Conservation (phyloP, 1,140 invertebrate genomes). For the Drosophila parabipectinata region DNA sequence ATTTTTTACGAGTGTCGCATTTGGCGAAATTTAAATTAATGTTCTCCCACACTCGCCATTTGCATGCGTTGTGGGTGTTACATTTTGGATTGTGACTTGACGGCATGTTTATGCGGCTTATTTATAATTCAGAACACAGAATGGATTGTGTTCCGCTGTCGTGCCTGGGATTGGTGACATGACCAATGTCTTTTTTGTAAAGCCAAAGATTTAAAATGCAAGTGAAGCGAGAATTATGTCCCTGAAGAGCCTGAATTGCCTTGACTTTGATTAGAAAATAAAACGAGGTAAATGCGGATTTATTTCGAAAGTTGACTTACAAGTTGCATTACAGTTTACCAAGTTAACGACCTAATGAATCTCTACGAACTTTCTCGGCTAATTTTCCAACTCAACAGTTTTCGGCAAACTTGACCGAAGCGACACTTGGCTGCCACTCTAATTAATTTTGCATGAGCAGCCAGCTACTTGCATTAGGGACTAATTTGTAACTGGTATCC, state of each 20-base stretch:
- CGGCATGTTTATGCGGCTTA: constrained; percentile 64
- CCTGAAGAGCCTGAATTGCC: constrained; percentile 18
- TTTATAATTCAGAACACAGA: constrained; percentile 71
- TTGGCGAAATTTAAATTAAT: constrained; percentile 63
- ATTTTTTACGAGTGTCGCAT: constrained; percentile 50
- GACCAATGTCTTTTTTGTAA: not conserved
- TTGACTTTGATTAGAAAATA: constrained; percentile 33
- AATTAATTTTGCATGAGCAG: constrained; percentile 61
- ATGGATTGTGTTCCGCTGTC: constrained; percentile 54
- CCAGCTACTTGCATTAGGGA: constrained; percentile 18
- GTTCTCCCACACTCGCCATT: constrained; percentile 13
- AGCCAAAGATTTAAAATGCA: constrained; percentile 53
- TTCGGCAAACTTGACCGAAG: constrained; percentile 17
- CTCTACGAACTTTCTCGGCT: not conserved
- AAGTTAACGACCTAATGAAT: constrained; percentile 1
- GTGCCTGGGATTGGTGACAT: constrained; percentile 7
- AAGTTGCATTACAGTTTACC: constrained; percentile 3
- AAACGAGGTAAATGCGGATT: not conserved
- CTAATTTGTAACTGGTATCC: constrained; percentile 35
- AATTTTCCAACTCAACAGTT: not conserved
- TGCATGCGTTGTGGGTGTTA: constrained; percentile 29
- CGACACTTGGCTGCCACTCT: not conserved
- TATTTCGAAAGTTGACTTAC: not conserved
- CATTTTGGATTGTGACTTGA: constrained; percentile 30
- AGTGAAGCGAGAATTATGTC: constrained; percentile 8